These are phyloP conservation scores for Tolmerus cingulatus DNA, from an alignment of 2,888 invertebrate genomes.

Conservation along the genomic window DNA sequence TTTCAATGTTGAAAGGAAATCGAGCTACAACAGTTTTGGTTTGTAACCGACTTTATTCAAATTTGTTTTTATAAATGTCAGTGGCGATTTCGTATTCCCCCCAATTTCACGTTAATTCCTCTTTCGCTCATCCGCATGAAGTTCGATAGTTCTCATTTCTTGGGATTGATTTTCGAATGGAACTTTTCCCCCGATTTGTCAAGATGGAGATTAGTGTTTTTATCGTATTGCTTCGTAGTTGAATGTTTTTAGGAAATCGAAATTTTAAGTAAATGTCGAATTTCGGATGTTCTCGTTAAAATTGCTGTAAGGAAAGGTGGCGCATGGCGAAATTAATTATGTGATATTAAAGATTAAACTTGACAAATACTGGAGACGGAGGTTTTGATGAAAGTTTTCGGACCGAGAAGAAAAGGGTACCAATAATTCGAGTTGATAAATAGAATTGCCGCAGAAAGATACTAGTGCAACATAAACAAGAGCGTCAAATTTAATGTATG, in stretches of 20 bases:
- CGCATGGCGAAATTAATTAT: not conserved
- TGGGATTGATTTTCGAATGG: not conserved
- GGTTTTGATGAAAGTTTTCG: not conserved
- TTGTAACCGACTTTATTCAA: too few relatives aligned
- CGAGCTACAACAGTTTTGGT: too few relatives aligned
- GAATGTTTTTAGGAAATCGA: not conserved
- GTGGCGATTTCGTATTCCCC: not conserved
- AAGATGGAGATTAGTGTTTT: not conserved
- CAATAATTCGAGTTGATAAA: not conserved
- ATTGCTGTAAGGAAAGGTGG: not conserved
- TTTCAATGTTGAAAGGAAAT: too few relatives aligned
- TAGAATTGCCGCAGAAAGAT: not conserved
- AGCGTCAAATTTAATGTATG: slow-evolving; percentile 51
- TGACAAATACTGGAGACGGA: not conserved
- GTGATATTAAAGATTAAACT: not conserved
- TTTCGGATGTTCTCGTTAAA: not conserved
- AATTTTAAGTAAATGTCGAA: not conserved
- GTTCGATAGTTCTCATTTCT: not conserved
- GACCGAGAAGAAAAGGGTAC: not conserved
- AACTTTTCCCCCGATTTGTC: not conserved
- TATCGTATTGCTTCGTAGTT: not conserved
- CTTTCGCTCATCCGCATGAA: not conserved
- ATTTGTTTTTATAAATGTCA: not conserved
- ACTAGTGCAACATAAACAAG: slow-evolving; percentile 3
- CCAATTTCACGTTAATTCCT: not conserved